phyloP scores from a whole-genome alignment of 2,888 invertebrate genomes.

The Listrodromus nycthemerus region DNA sequence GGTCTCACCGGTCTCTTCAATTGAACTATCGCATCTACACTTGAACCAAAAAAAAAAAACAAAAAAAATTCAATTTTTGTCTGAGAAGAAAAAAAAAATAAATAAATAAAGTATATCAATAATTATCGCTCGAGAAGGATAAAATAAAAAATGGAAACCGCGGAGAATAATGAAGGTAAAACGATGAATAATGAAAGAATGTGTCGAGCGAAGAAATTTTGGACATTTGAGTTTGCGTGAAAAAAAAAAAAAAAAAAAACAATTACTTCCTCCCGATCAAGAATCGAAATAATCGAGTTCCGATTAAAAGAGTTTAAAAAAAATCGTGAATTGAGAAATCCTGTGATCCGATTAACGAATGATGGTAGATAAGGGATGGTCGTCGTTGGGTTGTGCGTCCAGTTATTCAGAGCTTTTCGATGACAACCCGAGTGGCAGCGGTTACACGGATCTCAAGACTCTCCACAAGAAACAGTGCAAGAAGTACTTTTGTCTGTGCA shows the following conservation, averaged over 20 bases:
- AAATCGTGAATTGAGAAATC: constrained; percentile 20
- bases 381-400: constrained; percentile 74
- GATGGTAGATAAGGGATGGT: constrained; percentile 82
- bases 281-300: neutral
- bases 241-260: neutral
- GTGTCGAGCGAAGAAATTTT: neutral
- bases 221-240: neutral
- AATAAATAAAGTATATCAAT: neutral
- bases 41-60: constrained; percentile 50
- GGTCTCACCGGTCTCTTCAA: neutral
- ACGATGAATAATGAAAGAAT: neutral
- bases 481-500: constrained; percentile 82
- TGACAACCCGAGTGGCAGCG: constrained; percentile 74
- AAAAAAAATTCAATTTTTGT: constrained; percentile 16
- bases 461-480: constrained; percentile 80
- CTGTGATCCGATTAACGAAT: constrained; percentile 71
- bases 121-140: neutral
- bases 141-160: neutral
- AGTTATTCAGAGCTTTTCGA: constrained; percentile 80
- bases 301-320: neutral
- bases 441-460: constrained; percentile 78
- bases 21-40: neutral
- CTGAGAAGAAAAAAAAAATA: neutral
- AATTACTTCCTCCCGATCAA: constrained; percentile 2
- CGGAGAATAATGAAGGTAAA: neutral